Base-by-base conservation (phyloP, 2,113 vertebrate species). In the Hemiscyllium ocellatum region DNA sequence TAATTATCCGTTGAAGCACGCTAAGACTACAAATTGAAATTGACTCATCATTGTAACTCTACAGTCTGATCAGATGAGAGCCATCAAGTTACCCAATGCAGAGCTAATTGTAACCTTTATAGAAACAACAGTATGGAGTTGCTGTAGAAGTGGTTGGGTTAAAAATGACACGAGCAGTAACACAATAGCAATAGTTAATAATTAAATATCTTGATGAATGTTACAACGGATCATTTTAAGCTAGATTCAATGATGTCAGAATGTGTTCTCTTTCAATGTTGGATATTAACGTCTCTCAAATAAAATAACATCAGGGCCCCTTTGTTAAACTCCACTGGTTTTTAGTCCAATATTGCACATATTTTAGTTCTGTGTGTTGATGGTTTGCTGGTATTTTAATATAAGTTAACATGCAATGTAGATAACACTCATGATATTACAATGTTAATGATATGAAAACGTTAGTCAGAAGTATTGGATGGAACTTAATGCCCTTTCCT, bases 181-280 rank as follows among this genome's bases (percentile, higher is more conserved):
- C 98, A 97, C 97, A 98, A 99, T 98, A 98, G 97, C 96, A 76
- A 96, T 98, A 94, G 96, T 99, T 97, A 99, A 98, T 99, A 98
- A 99, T 99, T 98, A 97, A 97, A 97, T 96, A 97, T 96, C 76
- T 97, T 98, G 98, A 99, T 99, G 97, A 99, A 98, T 98, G 97
- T 98, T 98, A 98, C 98, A 98, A 98, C 97, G 97, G 97, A 97
- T 98, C 97, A 80, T 97, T 98, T 97, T 98, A 97, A 98, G 98
- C 97, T 97, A 97, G 97, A 97, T 98, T 98, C 97, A 98, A 96
- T 98, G 97, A 97, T 98, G 98, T 98, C 97, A 97, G 97, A 96
- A 97, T 97, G 98, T 98, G 98, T 98, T 98, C 97, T 97, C 97
- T 98, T 98, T 98, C 98, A 78, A 97, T 97, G 98, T 97, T 61